Evolutionary conservation across 1,140 invertebrate species (phyloP).

Genomic region (Hycleus phaleratus): DNA sequence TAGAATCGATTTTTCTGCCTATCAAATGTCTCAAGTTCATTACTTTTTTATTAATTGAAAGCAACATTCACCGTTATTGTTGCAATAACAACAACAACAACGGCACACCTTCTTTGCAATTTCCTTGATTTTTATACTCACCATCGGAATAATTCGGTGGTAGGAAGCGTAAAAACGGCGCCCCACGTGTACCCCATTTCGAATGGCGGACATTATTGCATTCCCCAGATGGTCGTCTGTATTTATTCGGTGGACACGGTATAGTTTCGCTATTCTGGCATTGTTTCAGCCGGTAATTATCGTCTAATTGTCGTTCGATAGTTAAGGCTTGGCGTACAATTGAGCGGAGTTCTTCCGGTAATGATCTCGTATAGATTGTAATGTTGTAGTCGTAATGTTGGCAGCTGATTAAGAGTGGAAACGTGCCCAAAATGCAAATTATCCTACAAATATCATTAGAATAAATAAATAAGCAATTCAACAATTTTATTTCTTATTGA

Average conservation of each 20-base stretch:
- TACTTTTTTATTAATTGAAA: neutral
- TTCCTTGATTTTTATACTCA: slow-evolving; percentile 41
- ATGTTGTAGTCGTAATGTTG: slow-evolving; percentile 22
- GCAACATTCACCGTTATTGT: neutral
- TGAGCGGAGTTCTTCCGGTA: slow-evolving; percentile 29
- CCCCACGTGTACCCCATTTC: slow-evolving; percentile 78
- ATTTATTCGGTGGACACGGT: slow-evolving; percentile 65
- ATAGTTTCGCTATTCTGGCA: slow-evolving; percentile 8
- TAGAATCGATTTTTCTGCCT: too few relatives aligned
- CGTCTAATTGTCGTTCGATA: slow-evolving; percentile 16
- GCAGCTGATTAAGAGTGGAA: neutral
- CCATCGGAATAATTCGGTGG: slow-evolving; percentile 78
- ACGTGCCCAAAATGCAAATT: too few relatives aligned
- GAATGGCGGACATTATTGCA: slow-evolving; percentile 93
- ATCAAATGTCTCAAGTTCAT: neutral
- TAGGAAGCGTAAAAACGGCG: slow-evolving; percentile 72
- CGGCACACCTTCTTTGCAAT: neutral
- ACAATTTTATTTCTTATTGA: too few relatives aligned
- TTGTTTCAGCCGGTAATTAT: slow-evolving; percentile 7
- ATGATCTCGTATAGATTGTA: slow-evolving; percentile 23
- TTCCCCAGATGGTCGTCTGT: slow-evolving; percentile 74
- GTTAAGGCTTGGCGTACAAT: slow-evolving; percentile 25
- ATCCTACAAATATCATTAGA: too few relatives aligned
- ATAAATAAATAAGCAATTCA: too few relatives aligned
- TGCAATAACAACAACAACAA: neutral